Percentiles rank a stretch among this genome's conserved stretches.
phyloP scores from a whole-genome alignment of 2,797 vertebrate genomes.

The Lates japonicus region DNA sequence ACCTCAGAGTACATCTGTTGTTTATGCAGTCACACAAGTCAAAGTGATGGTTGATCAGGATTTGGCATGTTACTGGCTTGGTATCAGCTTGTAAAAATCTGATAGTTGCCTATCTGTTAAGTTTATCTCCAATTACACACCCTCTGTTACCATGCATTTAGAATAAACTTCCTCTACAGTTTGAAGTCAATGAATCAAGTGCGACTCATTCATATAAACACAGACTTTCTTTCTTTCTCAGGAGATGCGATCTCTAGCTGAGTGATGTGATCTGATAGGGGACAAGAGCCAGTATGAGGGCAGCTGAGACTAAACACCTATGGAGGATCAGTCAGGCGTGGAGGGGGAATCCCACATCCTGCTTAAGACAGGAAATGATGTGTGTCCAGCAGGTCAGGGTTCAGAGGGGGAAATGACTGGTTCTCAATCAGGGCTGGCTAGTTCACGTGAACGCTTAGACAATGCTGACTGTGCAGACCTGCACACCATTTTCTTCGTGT shows the following conservation, averaged over 20 bases:
- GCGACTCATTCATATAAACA: constrained; percentile 46
- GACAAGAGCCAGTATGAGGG: constrained; percentile 53
- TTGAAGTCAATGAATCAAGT: constrained; percentile 38
- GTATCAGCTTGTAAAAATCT: constrained; percentile 22
- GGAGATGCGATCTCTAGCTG: constrained; percentile 44
- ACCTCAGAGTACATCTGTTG: background rate
- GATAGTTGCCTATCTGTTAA: constrained; percentile 17
- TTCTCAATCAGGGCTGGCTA: constrained; percentile 29
- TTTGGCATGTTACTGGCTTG: constrained; percentile 10
- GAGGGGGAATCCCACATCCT: constrained; percentile 69
- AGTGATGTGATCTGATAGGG: constrained; percentile 60
- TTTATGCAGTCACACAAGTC: background rate
- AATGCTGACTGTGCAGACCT: constrained; percentile 7
- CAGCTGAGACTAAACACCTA: constrained; percentile 70
- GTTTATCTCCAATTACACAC: constrained; percentile 37
- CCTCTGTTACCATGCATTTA: constrained; percentile 27
- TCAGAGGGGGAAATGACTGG: constrained; percentile 39
- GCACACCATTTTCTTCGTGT: background rate
- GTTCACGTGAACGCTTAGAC: constrained; percentile 14
- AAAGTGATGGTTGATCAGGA: constrained; percentile 15
- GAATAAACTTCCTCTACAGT: constrained; percentile 68
- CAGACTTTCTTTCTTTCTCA: constrained; percentile 32
- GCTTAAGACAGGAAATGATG: constrained; percentile 65
- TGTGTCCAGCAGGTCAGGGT: constrained; percentile 56
- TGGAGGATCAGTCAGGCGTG: constrained; percentile 63